Evolutionary conservation across 1,140 invertebrate genomes (phyloP).

Genomic region (Dendroctonus valens): DNA sequence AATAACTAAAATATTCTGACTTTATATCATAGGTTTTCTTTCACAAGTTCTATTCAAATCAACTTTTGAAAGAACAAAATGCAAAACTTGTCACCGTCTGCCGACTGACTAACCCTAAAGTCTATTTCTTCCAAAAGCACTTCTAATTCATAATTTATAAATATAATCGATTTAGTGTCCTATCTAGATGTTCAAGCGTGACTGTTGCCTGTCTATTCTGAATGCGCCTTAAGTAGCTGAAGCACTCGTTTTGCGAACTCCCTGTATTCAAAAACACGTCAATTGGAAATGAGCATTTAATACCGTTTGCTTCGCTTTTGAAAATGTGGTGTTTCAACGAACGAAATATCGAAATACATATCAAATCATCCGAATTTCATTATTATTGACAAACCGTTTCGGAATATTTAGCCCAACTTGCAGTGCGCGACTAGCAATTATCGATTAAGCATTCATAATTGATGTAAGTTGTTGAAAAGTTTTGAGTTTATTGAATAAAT

Average conservation of each 20-base stretch:
- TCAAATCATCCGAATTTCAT: no score
- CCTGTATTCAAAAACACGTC: slow-evolving; percentile 1
- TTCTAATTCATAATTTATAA: neutral
- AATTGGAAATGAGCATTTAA: slow-evolving; percentile 3
- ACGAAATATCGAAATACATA: slow-evolving; percentile 6
- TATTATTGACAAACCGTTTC: no score
- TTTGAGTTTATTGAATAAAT: no score
- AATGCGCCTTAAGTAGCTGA: slow-evolving; percentile 1
- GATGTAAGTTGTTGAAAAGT: neutral
- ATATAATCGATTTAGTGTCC: neutral
- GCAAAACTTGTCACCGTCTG: no score
- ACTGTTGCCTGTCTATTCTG: neutral
- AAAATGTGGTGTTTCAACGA: slow-evolving; percentile 6
- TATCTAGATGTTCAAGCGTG: neutral
- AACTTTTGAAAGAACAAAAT: no score
- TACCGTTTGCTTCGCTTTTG: slow-evolving; percentile 1
- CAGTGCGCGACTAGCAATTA: no score
- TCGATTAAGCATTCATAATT: neutral
- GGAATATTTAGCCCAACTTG: no score
- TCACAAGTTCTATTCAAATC: no score
- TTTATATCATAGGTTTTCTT: no score
- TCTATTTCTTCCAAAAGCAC: neutral
- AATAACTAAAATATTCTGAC: no score
- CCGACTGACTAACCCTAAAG: neutral
- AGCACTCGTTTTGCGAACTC: neutral